These are phyloP conservation scores for Ciconia boyciana DNA, from an alignment of 2,113 vertebrate species.

Conservation along the genomic window DNA sequence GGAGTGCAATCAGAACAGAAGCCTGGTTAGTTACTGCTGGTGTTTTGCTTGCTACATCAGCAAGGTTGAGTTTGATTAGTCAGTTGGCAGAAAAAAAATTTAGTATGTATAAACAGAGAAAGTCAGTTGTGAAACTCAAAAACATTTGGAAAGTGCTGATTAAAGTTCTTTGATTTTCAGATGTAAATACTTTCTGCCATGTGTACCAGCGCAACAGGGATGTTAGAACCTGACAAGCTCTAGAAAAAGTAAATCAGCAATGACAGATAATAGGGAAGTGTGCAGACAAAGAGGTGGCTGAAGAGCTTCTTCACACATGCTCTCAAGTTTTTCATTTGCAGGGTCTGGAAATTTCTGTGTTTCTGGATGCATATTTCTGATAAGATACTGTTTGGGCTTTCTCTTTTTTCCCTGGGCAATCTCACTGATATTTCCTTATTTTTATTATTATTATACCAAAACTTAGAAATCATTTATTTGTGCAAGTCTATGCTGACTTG, in stretches of 20 bases:
- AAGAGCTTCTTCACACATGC: not conserved
- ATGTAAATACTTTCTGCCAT: not conserved
- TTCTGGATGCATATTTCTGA: not conserved
- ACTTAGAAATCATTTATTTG: not conserved
- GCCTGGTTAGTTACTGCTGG: not conserved
- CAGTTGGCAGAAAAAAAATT: not conserved
- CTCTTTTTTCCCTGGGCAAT: not conserved
- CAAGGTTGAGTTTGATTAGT: not conserved
- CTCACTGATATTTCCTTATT: not conserved
- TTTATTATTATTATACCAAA: not conserved
- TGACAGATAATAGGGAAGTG: not conserved
- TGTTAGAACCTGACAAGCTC: not conserved
- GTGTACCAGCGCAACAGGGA: not conserved
- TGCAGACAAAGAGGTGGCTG: not conserved
- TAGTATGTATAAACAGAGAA: not conserved
- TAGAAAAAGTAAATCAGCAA: not conserved
- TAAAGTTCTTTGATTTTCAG: not conserved
- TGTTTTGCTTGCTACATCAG: not conserved
- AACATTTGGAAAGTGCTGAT: not conserved
- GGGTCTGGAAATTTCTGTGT: not conserved
- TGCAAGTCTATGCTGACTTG: not conserved
- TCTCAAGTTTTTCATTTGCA: not conserved
- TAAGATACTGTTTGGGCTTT: not conserved
- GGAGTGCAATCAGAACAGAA: not conserved
- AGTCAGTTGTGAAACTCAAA: not conserved